Percentiles rank a stretch among this genome's conserved stretches.
These are phyloP conservation scores for Panulirus ornatus DNA, from an alignment of 1,140 invertebrate species.

Conservation along the genomic window DNA sequence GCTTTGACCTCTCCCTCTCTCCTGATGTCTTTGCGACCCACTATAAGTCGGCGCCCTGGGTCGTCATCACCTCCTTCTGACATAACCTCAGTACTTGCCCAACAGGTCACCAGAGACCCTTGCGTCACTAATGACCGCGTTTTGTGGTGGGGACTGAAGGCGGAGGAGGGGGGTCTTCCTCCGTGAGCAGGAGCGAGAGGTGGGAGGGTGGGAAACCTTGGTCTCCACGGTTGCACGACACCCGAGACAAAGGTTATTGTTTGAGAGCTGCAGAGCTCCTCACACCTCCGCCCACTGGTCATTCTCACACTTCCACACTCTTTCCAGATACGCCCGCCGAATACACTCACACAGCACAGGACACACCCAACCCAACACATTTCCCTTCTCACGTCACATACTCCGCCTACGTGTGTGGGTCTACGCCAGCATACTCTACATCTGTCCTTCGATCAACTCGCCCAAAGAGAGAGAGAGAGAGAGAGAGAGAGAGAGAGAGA, in stretches of 20 bases:
- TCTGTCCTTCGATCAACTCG: too few species aligned
- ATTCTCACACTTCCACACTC: constrained; percentile 16
- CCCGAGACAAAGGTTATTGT: constrained; percentile 34
- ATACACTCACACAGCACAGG: not conserved
- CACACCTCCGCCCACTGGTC: not conserved
- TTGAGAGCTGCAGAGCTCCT: not conserved
- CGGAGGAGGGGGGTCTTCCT: not conserved
- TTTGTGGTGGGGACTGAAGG: constrained; percentile 24
- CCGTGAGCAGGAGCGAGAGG: not conserved
- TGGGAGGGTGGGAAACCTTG: not conserved
- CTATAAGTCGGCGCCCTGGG: not conserved
- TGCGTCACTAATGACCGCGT: constrained; percentile 39
- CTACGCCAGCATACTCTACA: too few species aligned
- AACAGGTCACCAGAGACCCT: constrained; percentile 15
- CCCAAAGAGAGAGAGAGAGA: too few species aligned
- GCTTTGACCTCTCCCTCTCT: not conserved
- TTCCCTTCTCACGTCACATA: too few species aligned
- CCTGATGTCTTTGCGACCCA: not conserved
- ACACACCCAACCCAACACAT: constrained; percentile 1
- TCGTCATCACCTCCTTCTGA: not conserved
- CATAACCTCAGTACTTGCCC: not conserved
- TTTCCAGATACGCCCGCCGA: not conserved
- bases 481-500: too few species aligned
- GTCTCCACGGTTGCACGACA: not conserved
- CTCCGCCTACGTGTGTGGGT: too few species aligned